Base-by-base conservation (phyloP, 2,797 vertebrate genomes). In the Dermochelys coriacea region DNA sequence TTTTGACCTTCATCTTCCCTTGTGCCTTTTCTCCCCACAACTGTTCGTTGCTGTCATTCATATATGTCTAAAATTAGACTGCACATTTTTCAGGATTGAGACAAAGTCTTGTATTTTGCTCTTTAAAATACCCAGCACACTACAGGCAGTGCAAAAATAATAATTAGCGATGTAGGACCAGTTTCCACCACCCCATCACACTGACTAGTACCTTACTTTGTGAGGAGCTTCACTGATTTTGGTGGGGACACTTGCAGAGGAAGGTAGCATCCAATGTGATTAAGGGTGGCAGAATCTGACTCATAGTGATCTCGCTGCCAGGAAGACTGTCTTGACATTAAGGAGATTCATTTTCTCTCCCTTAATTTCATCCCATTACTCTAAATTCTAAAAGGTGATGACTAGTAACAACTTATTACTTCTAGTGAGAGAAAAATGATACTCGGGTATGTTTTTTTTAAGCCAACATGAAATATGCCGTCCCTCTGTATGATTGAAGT, bases 271-370 rank as follows among this genome's bases (percentile, higher is more conserved):
- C 3, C 45, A 81, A 8, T 54, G 49, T 19, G 23, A 85, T 37
- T 75, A 75, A 91, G 81, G 74, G 79, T 54, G 49, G 52, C 82
- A 91, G 34, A 59, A 21, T 54, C 6, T 79, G 55, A 92, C 31
- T 57, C 49, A n/a, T 83, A 85, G 74, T 57, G 80, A 81, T 83
- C 51, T 92, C 74, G 79, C 78, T 89, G 90, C 50, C 34, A 61
- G 25, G 11, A 82, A 80, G 18, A 75, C 45, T 27, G 71, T 88
- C 86, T 71, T 87, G 80, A 57, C 51, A 31, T 79, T 91, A 84
- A 89, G 55, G 75, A 87, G 83, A 12, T 75, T 0, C 59, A 47
- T 85, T 91, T 77, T 25, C 55, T 75, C 86, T 96, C 95, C 79
- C 41, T 50, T 86, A 52, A 11, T 81, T 93, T 94, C 83, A 77